Conservation (phyloP, 2,888 invertebrate species). For the Luperina testacea region DNA sequence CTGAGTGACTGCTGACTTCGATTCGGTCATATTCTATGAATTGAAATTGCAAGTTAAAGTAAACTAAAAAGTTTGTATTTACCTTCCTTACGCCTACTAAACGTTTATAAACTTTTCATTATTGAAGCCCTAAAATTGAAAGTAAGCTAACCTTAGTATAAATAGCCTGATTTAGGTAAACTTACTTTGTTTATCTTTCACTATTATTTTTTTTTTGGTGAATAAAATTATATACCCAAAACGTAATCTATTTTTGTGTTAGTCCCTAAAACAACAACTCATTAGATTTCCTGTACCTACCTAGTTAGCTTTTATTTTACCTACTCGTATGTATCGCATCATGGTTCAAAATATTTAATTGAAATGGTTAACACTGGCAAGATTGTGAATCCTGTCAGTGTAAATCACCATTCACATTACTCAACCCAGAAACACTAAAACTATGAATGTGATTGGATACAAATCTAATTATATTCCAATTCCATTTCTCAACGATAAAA, state of each 20-base stretch:
- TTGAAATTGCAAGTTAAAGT: too few species aligned
- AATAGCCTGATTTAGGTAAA: background rate
- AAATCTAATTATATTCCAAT: conserved; percentile 49
- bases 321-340: background rate
- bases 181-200: background rate
- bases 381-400: background rate
- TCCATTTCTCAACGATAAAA: conserved; percentile 45
- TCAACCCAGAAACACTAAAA: conserved; percentile 7
- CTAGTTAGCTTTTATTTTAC: background rate
- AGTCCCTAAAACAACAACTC: background rate
- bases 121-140: background rate
- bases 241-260: background rate
- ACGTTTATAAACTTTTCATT: background rate
- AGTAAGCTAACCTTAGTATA: background rate
- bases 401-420: conserved; percentile 12
- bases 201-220: background rate
- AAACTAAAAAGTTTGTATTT: too few species aligned
- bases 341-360: background rate
- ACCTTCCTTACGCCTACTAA: background rate
- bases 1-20: background rate
- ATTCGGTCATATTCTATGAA: background rate
- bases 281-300: background rate
- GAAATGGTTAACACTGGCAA: background rate
- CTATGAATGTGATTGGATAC: conserved; percentile 13
- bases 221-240: background rate